Evolutionary conservation across 2,797 vertebrate species (phyloP).

Genomic region (Eurystomus glaucurus): DNA sequence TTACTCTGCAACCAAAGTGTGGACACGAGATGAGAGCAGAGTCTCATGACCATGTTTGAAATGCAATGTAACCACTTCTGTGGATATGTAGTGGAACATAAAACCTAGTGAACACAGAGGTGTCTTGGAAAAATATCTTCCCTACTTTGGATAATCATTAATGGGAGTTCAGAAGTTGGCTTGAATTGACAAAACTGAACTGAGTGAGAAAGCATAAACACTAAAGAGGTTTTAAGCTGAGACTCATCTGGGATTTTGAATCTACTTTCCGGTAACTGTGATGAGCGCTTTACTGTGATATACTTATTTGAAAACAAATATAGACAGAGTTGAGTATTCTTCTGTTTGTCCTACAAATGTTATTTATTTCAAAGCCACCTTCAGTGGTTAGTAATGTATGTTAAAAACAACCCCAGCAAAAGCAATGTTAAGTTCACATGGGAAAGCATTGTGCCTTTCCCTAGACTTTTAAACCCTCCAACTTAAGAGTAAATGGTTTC

Average conservation of each 20-base stretch:
- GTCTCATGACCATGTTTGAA: background rate
- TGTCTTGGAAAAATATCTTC: background rate
- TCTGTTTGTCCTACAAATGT: background rate
- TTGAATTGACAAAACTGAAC: background rate
- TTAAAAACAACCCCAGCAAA: rapidly evolving
- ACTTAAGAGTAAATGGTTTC: background rate
- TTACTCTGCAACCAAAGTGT: background rate
- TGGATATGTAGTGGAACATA: background rate
- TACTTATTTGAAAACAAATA: background rate
- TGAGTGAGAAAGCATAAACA: background rate
- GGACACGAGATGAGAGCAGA: background rate
- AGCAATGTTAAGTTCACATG: background rate
- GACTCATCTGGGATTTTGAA: background rate
- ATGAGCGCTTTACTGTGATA: background rate
- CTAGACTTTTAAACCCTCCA: rapidly evolving
- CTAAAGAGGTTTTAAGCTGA: background rate
- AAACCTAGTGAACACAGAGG: background rate
- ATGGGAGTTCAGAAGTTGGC: background rate
- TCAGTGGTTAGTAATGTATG: background rate
- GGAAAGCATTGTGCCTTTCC: background rate
- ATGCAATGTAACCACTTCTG: background rate
- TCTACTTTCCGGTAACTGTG: background rate
- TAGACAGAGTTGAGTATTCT: background rate
- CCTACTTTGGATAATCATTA: background rate
- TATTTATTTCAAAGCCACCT: background rate